Conservation (phyloP, 2,888 invertebrate species). For the Zaprionus obscuricornis region DNA sequence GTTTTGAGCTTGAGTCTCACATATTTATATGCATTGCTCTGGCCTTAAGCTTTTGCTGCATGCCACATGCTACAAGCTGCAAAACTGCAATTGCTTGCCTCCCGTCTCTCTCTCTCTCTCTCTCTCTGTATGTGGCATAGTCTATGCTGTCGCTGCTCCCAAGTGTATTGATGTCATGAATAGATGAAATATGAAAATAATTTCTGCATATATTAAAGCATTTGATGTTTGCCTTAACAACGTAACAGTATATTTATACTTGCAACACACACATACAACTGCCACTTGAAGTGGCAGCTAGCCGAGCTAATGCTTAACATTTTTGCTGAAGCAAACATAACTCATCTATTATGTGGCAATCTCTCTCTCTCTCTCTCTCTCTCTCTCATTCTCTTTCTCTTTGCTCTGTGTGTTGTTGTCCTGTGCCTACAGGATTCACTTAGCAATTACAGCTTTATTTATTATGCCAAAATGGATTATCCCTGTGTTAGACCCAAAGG, state of each 20-base stretch:
- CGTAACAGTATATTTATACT: no score
- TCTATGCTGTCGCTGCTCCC: constrained; percentile 4
- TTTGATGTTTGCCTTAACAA: constrained; percentile 45
- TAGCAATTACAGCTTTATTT: constrained; percentile 78
- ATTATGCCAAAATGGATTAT: constrained; percentile 81
- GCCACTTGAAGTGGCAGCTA: constrained; percentile 13
- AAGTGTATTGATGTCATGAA: constrained; percentile 20
- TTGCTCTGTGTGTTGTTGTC: constrained; percentile 6
- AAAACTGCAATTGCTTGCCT: no score
- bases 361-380: no score
- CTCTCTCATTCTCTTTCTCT: constrained; percentile 4
- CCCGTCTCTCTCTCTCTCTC: no score
- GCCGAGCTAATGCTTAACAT: constrained; percentile 55
- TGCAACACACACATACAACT: constrained; percentile 12
- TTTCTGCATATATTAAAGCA: constrained; percentile 40
- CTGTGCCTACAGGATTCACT: constrained; percentile 50
- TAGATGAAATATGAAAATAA: constrained; percentile 44
- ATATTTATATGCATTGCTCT: constrained; percentile 1
- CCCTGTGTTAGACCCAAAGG: constrained; percentile 65
- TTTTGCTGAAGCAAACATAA: constrained; percentile 74
- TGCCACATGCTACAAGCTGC: no score
- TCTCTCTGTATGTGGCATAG: no score
- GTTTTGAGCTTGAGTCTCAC: background rate
- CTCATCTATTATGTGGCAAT: constrained; percentile 65
- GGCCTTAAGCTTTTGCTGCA: no score